A percentile compares a stretch with the other conserved stretches of the same genome.
These are phyloP conservation scores for Pollachius pollachius DNA, from an alignment of 2,113 vertebrate genomes.

Conservation along the genomic window DNA sequence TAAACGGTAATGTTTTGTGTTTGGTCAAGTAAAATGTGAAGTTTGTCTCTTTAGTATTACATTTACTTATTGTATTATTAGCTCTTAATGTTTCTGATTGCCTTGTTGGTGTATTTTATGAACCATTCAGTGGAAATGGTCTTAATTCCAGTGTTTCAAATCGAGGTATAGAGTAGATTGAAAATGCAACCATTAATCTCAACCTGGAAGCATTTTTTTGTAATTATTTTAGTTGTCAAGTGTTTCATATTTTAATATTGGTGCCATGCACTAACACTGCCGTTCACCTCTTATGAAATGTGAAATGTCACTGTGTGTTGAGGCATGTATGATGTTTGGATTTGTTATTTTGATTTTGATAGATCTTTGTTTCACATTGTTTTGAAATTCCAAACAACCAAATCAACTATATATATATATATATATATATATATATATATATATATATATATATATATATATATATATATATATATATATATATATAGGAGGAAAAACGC, in stretches of 20 bases:
- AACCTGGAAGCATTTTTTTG: slow-evolving; percentile 37
- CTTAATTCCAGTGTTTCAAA: slow-evolving; percentile 20
- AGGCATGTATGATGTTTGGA: no score
- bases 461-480: no score
- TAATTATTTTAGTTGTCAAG: slow-evolving; percentile 29
- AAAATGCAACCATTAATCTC: slow-evolving; percentile 16
- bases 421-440: no score
- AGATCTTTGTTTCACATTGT: background rate
- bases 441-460: no score
- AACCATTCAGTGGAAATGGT: slow-evolving; percentile 13
- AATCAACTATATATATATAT: no score
- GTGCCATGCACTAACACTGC: slow-evolving; percentile 59
- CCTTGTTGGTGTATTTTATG: slow-evolving; percentile 24
- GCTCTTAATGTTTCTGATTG: background rate
- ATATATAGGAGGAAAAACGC: no score
- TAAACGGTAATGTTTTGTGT: slow-evolving; percentile 1
- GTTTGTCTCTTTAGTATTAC: background rate
- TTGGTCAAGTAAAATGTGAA: slow-evolving; percentile 48
- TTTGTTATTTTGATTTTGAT: no score
- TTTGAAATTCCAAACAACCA: background rate
- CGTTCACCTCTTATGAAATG: slow-evolving; percentile 26
- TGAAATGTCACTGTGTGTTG: slow-evolving; percentile 1
- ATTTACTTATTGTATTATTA: background rate
- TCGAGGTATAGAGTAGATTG: slow-evolving; percentile 21
- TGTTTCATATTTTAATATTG: slow-evolving; percentile 46